A percentile compares a stretch with the other conserved stretches of the same genome.
Conservation (phyloP, 2,113 vertebrate genomes). For the Neopipo cinnamomea region DNA sequence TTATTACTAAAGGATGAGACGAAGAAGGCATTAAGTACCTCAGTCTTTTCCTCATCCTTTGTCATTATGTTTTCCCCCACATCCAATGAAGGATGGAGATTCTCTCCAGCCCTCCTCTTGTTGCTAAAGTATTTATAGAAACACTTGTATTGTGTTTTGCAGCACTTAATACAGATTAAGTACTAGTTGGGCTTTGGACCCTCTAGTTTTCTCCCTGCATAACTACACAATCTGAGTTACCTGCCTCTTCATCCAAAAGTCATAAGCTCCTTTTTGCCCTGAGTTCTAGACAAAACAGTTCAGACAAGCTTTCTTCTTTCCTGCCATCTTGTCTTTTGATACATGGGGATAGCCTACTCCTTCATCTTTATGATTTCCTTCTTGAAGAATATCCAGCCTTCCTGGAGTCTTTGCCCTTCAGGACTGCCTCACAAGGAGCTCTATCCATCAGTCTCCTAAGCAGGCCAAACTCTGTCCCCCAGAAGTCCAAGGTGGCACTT, state of each 20-base stretch:
- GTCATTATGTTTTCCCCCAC: too few relatives aligned
- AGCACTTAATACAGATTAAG: neutral
- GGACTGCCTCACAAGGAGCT: too few relatives aligned
- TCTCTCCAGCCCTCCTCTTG: neutral
- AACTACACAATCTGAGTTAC: neutral
- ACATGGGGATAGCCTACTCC: accelerated
- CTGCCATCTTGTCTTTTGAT: neutral
- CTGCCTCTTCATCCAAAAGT: neutral
- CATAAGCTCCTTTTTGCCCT: neutral
- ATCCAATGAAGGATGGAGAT: neutral
- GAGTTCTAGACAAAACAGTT: neutral
- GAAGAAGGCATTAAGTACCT: neutral
- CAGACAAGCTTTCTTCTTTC: neutral
- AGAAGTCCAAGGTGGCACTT: neutral
- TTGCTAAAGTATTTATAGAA: neutral
- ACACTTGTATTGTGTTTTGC: neutral
- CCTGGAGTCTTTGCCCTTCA: neutral
- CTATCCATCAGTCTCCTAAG: neutral
- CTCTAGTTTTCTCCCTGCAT: neutral
- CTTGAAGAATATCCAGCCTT: neutral
- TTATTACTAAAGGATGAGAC: neutral
- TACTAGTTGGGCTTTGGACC: neutral
- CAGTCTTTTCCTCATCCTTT: neutral
- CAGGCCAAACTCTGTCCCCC: neutral
- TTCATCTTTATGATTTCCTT: neutral